Conservation (phyloP, 2,888 invertebrate species). For the Drosophila hamatofila region DNA sequence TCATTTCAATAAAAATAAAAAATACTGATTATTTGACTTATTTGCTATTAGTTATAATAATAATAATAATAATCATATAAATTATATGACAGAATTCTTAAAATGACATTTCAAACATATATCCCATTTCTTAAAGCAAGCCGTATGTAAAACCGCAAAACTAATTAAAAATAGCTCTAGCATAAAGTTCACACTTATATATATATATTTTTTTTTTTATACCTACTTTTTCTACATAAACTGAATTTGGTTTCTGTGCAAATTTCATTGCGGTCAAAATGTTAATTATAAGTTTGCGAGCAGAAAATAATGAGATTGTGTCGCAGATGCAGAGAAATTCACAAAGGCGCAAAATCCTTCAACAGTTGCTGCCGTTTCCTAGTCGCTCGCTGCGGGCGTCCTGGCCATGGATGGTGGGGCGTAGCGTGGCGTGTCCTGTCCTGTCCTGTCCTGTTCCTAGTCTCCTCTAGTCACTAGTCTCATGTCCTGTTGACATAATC, state of each 20-base stretch:
- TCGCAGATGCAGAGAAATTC: conserved; percentile 1
- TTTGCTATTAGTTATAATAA: neutral
- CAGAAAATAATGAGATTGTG: conserved; percentile 73
- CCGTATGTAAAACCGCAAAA: conserved; percentile 64
- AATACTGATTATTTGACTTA: neutral
- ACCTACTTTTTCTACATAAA: neutral
- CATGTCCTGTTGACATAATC: conserved; percentile 78
- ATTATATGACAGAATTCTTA: neutral
- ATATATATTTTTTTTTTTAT: conserved; percentile 3
- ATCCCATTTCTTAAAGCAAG: neutral
- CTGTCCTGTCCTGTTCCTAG: conserved; percentile 22
- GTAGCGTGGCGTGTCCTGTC: neutral
- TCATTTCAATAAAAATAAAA: neutral
- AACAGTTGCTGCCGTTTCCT: neutral
- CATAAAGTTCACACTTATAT: conserved; percentile 32
- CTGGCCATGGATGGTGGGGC: neutral
- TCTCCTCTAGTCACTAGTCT: conserved; percentile 2
- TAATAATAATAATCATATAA: neutral
- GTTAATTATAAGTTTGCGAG: conserved; percentile 77
- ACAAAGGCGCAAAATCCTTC: neutral
- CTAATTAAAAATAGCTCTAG: conserved; percentile 72
- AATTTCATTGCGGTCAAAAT: conserved; percentile 72
- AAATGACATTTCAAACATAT: no score
- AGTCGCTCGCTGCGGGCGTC: conserved; percentile 46
- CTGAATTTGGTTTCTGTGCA: conserved; percentile 7